Conservation (phyloP, 92 coral and sea anemone genomes). For the Porites lobata region DNA sequence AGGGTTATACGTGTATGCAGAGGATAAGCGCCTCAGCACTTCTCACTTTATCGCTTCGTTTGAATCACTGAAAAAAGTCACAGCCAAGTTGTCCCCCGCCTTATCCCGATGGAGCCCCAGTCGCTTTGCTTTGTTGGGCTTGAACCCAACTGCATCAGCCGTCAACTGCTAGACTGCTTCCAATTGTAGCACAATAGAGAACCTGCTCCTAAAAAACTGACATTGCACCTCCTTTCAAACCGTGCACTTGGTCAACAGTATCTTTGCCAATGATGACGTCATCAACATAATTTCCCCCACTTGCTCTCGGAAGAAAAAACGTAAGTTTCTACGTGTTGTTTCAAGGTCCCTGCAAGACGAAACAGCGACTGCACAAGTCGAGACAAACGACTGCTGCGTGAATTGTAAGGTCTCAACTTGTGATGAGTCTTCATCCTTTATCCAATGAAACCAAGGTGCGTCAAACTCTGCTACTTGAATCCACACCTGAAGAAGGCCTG, state of each 20-base stretch:
- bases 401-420: slow-evolving; percentile 48
- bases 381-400: slow-evolving; percentile 51
- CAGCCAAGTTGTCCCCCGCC: slow-evolving; percentile 31
- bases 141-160: slow-evolving; percentile 16
- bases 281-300: slow-evolving; percentile 71
- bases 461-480: slow-evolving; percentile 22
- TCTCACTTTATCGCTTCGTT: background rate
- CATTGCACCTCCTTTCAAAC: slow-evolving; percentile 52
- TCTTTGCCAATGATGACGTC: slow-evolving; percentile 63
- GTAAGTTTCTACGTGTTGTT: slow-evolving; percentile 36
- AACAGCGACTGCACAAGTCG: slow-evolving; percentile 65
- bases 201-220: slow-evolving; percentile 47
- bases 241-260: slow-evolving; percentile 36
- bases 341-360: slow-evolving; percentile 40
- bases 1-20: background rate
- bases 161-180: background rate
- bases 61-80: slow-evolving; percentile 25
- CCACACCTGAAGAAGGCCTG: slow-evolving; percentile 30
- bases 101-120: slow-evolving; percentile 60
- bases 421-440: background rate
- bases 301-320: slow-evolving; percentile 38
- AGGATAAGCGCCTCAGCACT: background rate
- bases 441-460: background rate
- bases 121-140: slow-evolving; percentile 54
- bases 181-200: slow-evolving; percentile 59